Percentiles rank a stretch among this genome's conserved stretches.
Evolutionary conservation across 2,113 vertebrate genomes (phyloP).

Genomic region (Progne subis): DNA sequence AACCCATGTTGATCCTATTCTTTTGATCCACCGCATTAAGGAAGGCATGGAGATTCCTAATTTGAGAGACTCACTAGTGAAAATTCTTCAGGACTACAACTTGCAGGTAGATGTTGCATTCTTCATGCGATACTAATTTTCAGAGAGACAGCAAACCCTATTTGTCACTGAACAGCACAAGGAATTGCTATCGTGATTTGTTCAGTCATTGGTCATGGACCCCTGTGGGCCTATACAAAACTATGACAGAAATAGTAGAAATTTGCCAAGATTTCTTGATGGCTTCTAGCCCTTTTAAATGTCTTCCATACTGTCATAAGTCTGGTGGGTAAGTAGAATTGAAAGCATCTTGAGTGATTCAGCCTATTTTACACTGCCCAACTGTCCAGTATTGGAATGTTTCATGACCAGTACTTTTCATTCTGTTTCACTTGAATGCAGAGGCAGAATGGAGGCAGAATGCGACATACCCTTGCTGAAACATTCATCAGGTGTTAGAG

Average conservation of each 20-base stretch:
- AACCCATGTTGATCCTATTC: constrained; percentile 95
- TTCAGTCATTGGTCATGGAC: neutral
- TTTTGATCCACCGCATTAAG: constrained; percentile 95
- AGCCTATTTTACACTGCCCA: neutral
- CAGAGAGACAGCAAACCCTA: neutral
- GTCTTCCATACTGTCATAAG: neutral
- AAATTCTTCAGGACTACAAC: constrained; percentile 98
- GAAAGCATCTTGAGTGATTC: neutral
- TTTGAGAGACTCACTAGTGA: constrained; percentile 94
- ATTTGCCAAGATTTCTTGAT: neutral
- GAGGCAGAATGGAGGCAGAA: neutral
- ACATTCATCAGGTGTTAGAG: neutral
- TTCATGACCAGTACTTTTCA: neutral
- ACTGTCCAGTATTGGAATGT: neutral
- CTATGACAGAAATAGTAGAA: neutral
- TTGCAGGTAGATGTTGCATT: constrained; percentile 82
- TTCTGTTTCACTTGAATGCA: neutral
- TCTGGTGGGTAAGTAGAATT: neutral
- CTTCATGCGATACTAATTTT: neutral
- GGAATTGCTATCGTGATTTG: neutral
- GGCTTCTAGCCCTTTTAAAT: neutral
- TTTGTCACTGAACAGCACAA: neutral
- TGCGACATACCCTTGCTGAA: neutral
- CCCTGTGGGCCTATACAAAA: neutral
- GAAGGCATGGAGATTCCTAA: constrained; percentile 99